Evolutionary conservation across 1,140 invertebrate species (phyloP).

Genomic region (Trichonephila clavipes): DNA sequence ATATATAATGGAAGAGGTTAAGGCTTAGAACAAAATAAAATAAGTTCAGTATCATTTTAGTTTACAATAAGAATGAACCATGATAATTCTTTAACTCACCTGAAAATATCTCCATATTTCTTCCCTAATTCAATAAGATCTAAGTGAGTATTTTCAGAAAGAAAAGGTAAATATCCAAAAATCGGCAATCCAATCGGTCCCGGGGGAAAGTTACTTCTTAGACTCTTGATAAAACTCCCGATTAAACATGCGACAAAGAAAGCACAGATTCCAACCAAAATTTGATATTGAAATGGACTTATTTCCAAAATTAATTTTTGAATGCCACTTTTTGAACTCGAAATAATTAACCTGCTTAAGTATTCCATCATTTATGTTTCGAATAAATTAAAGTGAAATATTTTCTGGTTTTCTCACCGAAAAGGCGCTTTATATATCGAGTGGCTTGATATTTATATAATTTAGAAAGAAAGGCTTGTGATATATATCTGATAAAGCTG

Average conservation of each 20-base stretch:
- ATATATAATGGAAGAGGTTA: no score
- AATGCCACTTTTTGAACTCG: not conserved
- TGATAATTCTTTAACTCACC: not conserved
- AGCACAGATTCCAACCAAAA: not conserved
- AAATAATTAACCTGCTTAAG: not conserved
- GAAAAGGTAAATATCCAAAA: conserved; percentile 78
- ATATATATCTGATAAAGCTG: no score
- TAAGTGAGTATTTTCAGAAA: conserved; percentile 62
- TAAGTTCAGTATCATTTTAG: no score
- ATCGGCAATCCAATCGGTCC: conserved; percentile 76
- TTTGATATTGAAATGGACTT: not conserved
- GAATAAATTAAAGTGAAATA: no score
- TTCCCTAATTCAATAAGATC: conserved; percentile 73
- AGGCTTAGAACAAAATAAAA: no score
- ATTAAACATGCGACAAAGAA: not conserved
- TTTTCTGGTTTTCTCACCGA: no score
- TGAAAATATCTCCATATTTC: conserved; percentile 77
- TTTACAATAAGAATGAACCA: no score
- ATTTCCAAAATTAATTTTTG: not conserved
- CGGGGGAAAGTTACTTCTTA: conserved; percentile 56
- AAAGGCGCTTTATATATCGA: no score
- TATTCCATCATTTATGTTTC: not conserved
- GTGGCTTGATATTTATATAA: no score
- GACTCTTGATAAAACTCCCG: not conserved
- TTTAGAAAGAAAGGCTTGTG: no score